phyloP scores from a whole-genome alignment of 1,140 invertebrate species.

The Mylabris phalerata region DNA sequence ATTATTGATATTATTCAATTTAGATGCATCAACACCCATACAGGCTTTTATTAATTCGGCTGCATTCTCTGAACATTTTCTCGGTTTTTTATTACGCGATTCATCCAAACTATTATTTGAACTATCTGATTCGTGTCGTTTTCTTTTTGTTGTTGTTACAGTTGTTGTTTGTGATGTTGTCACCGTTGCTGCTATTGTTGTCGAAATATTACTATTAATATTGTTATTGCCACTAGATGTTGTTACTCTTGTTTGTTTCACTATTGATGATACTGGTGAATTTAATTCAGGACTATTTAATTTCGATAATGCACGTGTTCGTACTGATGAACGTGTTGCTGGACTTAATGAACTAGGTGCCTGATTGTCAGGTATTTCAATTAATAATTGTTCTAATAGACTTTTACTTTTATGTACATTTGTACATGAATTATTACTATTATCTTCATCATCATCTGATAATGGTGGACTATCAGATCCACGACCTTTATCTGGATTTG shows the following conservation, averaged over 20 bases:
- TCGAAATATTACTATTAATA: neutral
- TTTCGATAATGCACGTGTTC: constrained; percentile 64
- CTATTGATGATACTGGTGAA: constrained; percentile 38
- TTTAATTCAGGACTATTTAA: constrained; percentile 61
- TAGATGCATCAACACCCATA: constrained; percentile 52
- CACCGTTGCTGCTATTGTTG: constrained; percentile 2
- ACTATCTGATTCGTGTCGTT: constrained; percentile 70
- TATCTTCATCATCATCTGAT: constrained; percentile 18
- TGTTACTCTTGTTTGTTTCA: too few relatives aligned
- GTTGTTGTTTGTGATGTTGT: constrained; percentile 15
- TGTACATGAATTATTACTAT: constrained; percentile 15
- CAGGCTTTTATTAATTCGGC: constrained; percentile 61
- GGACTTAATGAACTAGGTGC: constrained; percentile 36
- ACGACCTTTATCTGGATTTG: constrained; percentile 58
- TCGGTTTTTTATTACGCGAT: constrained; percentile 39
- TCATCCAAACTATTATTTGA: constrained; percentile 55
- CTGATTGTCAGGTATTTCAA: constrained; percentile 58
- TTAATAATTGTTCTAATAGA: constrained; percentile 64
- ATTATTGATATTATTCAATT: constrained; percentile 23
- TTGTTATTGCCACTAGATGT: too few relatives aligned
- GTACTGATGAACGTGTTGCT: constrained; percentile 43
- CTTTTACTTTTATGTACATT: constrained; percentile 46
- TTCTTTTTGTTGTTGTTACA: constrained; percentile 51
- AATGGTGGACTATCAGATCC: constrained; percentile 26
- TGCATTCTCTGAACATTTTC: constrained; percentile 62